Conservation (phyloP, 2,113 vertebrate species). For the Tupaia chinensis region DNA sequence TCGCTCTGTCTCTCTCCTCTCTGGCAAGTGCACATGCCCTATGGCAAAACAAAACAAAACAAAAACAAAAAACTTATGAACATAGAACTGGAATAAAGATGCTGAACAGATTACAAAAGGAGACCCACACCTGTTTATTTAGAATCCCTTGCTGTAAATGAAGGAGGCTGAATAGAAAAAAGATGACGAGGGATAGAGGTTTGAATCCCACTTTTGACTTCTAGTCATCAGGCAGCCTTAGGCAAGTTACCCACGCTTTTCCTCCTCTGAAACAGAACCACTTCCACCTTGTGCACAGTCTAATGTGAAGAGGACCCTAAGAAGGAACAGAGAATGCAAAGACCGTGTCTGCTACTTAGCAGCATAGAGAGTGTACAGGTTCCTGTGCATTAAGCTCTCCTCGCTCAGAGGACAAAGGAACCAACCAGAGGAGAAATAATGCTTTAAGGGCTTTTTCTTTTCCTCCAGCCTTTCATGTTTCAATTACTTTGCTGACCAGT, state of each 20-base stretch:
- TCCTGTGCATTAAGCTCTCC: neutral
- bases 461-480: neutral
- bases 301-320: neutral
- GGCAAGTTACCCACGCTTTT: neutral
- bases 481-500: neutral
- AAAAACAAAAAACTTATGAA: too few relatives aligned
- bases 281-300: neutral
- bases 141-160: neutral
- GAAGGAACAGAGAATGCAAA: rapidly evolving
- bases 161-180: neutral
- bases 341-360: rapidly evolving
- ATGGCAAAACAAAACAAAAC: too few relatives aligned
- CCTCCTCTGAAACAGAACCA: neutral
- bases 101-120: neutral
- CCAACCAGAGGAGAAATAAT: neutral
- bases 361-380: rapidly evolving
- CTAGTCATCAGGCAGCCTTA: neutral
- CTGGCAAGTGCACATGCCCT: too few relatives aligned
- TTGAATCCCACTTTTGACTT: neutral
- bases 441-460: neutral
- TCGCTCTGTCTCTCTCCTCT: too few relatives aligned
- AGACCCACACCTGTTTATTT: neutral
- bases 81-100: neutral
- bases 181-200: rapidly evolving
- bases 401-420: constrained; percentile 7